These are phyloP conservation scores for Meda fulgida DNA, from an alignment of 2,797 vertebrate species.

Conservation along the genomic window DNA sequence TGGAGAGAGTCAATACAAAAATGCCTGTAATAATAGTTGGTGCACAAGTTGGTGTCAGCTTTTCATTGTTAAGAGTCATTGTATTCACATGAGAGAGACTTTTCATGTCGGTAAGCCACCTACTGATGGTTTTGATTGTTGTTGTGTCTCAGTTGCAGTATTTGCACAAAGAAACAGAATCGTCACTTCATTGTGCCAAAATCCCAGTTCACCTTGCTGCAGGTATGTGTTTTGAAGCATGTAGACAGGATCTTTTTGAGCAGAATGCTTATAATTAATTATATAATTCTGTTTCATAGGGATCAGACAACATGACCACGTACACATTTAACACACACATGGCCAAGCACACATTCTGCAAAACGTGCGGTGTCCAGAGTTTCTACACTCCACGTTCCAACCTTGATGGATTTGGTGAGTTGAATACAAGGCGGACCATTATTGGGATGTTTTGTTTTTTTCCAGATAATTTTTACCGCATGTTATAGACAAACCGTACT, in stretches of 20 bases:
- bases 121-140: background rate
- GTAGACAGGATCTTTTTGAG: background rate
- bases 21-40: background rate
- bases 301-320: constrained; percentile 85
- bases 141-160: constrained; percentile 85
- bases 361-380: constrained; percentile 95
- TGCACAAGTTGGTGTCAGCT: background rate
- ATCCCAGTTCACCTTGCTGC: constrained; percentile 85
- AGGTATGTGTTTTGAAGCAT: constrained; percentile 75
- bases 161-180: constrained; percentile 97
- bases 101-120: background rate
- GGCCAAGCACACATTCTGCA: constrained; percentile 95
- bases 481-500: background rate
- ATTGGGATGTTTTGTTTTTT: background rate
- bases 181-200: constrained; percentile 93
- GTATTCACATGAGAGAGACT: background rate
- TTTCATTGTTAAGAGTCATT: background rate
- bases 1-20: background rate
- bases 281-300: constrained; percentile 72
- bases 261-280: background rate
- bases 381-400: constrained; percentile 95
- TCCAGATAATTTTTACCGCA: background rate
- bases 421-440: background rate
- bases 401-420: constrained; percentile 90
- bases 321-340: constrained; percentile 93